Base-by-base conservation (phyloP, 2,888 invertebrate genomes). In the Drosophila multiciliata region DNA sequence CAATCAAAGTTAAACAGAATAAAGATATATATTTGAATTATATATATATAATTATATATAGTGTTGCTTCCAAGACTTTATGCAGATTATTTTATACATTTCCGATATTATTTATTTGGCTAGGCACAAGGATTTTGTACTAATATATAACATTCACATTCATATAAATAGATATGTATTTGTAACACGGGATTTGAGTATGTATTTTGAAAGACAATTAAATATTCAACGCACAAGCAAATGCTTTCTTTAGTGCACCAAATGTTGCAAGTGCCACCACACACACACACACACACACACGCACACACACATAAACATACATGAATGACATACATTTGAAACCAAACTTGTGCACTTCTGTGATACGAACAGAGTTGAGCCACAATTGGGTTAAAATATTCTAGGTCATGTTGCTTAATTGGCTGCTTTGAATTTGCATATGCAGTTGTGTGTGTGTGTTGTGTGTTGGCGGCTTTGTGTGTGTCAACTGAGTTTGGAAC, bases 381-480 rank as follows among this genome's bases (percentile, higher is more conserved):
- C 50, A 61, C 70, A 79, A 73, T 76, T 73, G 76, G 80, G 80
- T 67, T 76, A 69, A 65, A 63, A 72, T 77, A 74, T 83, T 86
- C 76, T 86, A 83, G 87, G 86, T 87, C 86, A 86, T 68, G 74
- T 80, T 80, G 64, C 67, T 80, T 85, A 87, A 87, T 87, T 87
- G 83, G 69, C 72, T 50, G 50, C 72, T 73, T 68, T 75, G 33
- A 71, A 66, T 59, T 26, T 40, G 42, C 62, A 71, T 58, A 6
- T 48, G 26, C 20, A 23, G 33, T 9, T 55, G 12, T 36, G 1
- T 55, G 1, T 55, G n/a, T 42, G 38, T 17, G 32, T 11, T 54
- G 15, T 35, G 4, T 54, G 33, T 36, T 6, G 9, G 26, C 5
- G 32, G 11, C 17, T 38, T 7, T 23, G 12, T 55, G 45, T 54